Percentiles rank a stretch among this genome's conserved stretches.
Conservation (phyloP, 2,113 vertebrate species). For the Austrofundulus limnaeus region DNA sequence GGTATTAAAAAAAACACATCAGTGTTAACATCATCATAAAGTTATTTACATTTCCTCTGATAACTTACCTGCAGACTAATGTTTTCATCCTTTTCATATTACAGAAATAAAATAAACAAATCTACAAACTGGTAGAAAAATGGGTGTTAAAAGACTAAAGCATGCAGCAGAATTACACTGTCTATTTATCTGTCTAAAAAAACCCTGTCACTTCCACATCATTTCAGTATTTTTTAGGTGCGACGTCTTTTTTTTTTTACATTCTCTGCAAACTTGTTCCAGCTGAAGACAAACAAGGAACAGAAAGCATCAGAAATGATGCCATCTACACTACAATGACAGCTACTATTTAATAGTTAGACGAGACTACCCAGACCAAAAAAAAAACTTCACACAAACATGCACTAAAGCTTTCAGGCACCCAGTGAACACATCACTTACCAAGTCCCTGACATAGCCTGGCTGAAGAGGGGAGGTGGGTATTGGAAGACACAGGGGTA, state of each 20-base stretch:
- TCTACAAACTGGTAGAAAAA: too few species aligned
- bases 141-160: conserved; percentile 25
- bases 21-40: too few species aligned
- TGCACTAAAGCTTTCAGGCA: conserved; percentile 52
- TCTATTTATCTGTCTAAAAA: conserved; percentile 10
- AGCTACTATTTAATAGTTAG: conserved; percentile 24
- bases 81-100: conserved; percentile 6
- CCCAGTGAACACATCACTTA: conserved; percentile 80
- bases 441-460: conserved; percentile 99
- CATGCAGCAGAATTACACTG: conserved; percentile 6
- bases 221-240: not conserved
- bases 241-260: conserved; percentile 3
- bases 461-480: conserved; percentile 88
- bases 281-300: conserved; percentile 6
- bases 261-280: not conserved
- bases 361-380: conserved; percentile 11
- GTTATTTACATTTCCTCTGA: not conserved
- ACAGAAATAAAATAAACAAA: not conserved
- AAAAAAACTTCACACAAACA: conserved; percentile 29
- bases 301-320: not conserved
- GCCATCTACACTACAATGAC: conserved; percentile 27
- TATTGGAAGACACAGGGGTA: conserved; percentile 68
- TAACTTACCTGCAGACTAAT: not conserved
- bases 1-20: too few species aligned
- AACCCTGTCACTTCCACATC: not conserved